A percentile compares a stretch with the other conserved stretches of the same genome.
Evolutionary conservation across 2,888 invertebrate genomes (phyloP).

Genomic region (Plebejus argus): DNA sequence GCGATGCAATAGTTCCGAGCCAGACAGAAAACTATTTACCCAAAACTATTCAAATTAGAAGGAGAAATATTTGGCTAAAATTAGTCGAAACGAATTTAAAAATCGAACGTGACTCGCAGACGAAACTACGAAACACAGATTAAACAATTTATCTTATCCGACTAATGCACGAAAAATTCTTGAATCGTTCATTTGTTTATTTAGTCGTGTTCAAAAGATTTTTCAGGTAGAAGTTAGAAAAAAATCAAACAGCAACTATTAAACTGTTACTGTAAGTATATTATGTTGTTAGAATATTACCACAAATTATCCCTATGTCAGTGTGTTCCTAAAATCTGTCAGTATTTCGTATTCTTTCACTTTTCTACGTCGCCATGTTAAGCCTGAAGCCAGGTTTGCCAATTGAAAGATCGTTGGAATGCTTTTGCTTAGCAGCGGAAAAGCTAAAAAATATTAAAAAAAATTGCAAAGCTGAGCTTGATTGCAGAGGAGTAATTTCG

Average conservation of each 20-base stretch:
- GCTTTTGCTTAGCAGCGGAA: not conserved
- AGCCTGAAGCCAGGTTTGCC: not conserved
- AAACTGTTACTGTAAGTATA: too few species aligned
- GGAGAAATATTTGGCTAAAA: conserved; percentile 15
- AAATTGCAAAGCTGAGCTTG: not conserved
- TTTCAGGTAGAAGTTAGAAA: not conserved
- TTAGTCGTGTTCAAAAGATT: not conserved
- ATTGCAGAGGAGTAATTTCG: not conserved
- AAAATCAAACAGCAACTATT: not conserved
- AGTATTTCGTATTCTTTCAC: not conserved
- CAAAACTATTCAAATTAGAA: conserved; percentile 29
- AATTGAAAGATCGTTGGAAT: not conserved
- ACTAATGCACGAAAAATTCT: not conserved
- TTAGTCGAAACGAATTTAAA: conserved; percentile 12
- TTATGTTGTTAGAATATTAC: too few species aligned
- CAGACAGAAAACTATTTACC: conserved; percentile 35
- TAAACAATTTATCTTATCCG: conserved; percentile 17
- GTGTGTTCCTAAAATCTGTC: too few species aligned
- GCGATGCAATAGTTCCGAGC: not conserved
- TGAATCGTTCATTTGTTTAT: not conserved
- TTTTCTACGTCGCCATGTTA: not conserved
- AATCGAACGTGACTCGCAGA: conserved; percentile 2
- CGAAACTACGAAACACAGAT: conserved; percentile 19
- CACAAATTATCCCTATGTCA: too few species aligned
- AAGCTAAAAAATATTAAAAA: not conserved